Evolutionary conservation across 2,113 vertebrate genomes (phyloP).

Genomic region (Empidonax alnorum): DNA sequence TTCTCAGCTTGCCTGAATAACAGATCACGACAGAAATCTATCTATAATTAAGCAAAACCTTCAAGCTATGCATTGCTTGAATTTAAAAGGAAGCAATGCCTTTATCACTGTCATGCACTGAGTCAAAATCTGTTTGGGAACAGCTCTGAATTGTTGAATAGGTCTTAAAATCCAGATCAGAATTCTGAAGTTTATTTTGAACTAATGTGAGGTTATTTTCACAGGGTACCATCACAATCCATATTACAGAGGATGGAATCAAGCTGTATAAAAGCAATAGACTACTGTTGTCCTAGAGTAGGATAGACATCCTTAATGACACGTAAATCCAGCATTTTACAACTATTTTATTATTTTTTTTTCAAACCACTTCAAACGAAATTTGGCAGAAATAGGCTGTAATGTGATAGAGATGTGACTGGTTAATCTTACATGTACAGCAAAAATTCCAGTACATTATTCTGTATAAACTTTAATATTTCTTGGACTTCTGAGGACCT

Average conservation of each 20-base stretch:
- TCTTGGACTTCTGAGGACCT: background rate
- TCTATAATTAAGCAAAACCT: slow-evolving; percentile 30
- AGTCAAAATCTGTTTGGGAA: background rate
- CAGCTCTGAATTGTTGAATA: background rate
- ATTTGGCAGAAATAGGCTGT: background rate
- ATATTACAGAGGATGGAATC: background rate
- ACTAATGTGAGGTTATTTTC: background rate
- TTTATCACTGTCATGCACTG: background rate
- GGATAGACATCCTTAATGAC: background rate
- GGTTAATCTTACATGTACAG: background rate
- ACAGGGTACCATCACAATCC: background rate
- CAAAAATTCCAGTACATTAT: background rate
- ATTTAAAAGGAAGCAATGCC: background rate
- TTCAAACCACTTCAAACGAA: background rate
- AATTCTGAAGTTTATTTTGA: background rate
- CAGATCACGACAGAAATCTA: slow-evolving; percentile 4
- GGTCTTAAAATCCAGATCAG: background rate
- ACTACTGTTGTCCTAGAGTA: background rate
- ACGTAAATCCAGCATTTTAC: background rate
- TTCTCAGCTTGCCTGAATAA: background rate
- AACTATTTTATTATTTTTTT: background rate
- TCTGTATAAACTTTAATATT: background rate
- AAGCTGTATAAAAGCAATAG: background rate
- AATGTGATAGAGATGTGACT: background rate
- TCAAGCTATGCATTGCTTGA: background rate